Percentiles rank a stretch among this genome's conserved stretches.
Conservation (phyloP, 2,797 vertebrate species). For the Sebastes taczanowskii region DNA sequence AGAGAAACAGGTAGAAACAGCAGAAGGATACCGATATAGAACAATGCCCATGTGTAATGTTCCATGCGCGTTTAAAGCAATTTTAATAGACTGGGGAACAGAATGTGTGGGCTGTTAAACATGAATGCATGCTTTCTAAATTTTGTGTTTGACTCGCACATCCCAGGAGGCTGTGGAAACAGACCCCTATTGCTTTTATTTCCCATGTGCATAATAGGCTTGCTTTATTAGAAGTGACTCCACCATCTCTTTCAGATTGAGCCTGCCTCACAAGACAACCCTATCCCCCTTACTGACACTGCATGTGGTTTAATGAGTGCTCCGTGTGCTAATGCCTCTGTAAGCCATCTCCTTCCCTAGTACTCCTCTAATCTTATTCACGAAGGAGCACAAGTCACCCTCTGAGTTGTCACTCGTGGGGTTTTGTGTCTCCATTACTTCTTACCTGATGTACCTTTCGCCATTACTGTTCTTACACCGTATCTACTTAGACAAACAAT, state of each 20-base stretch:
- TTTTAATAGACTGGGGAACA: conserved; percentile 25
- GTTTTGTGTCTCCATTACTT: conserved; percentile 55
- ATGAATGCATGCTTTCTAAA: conserved; percentile 42
- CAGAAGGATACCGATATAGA: conserved; percentile 14
- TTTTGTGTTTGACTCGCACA: conserved; percentile 13
- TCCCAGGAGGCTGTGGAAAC: conserved; percentile 26
- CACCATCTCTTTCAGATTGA: conserved; percentile 59
- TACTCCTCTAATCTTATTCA: conserved; percentile 75
- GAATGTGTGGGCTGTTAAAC: conserved; percentile 39
- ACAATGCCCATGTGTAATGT: conserved; percentile 29
- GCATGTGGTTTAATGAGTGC: conserved; percentile 72
- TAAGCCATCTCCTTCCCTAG: conserved; percentile 60
- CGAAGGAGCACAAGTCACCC: conserved; percentile 69
- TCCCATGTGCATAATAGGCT: conserved; percentile 48
- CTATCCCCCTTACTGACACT: conserved; percentile 63
- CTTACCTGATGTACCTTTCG: conserved; percentile 50
- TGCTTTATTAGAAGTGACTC: conserved; percentile 61
- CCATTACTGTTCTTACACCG: conserved; percentile 40
- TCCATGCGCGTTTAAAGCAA: conserved; percentile 34
- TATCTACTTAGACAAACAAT: conserved; percentile 30
- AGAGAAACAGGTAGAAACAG: neutral
- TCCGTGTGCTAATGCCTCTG: conserved; percentile 66
- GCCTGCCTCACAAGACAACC: conserved; percentile 48
- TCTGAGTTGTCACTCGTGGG: conserved; percentile 65
- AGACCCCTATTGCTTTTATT: conserved; percentile 49